These are phyloP conservation scores for Chloebia gouldiae DNA, from an alignment of 2,113 vertebrate genomes.

Conservation along the genomic window DNA sequence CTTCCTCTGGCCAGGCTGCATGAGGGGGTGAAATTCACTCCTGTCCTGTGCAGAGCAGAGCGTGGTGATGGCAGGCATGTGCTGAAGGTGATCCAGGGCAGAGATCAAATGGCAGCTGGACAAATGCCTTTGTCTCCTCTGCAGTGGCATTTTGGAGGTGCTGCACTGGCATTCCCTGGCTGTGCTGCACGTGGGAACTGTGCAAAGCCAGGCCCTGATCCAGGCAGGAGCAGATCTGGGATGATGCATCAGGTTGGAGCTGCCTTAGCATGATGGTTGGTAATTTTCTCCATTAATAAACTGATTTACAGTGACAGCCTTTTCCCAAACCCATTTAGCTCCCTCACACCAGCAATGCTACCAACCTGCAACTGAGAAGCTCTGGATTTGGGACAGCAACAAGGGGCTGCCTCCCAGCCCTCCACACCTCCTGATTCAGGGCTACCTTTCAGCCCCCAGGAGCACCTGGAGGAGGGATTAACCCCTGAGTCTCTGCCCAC, in stretches of 20 bases:
- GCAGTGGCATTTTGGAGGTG: background rate
- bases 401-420: background rate
- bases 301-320: background rate
- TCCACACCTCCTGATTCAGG: background rate
- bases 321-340: background rate
- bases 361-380: background rate
- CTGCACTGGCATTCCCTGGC: background rate
- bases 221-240: background rate
- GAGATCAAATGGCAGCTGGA: background rate
- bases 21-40: fast-evolving
- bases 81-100: background rate
- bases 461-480: background rate
- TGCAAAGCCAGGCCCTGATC: background rate
- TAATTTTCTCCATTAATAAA: background rate
- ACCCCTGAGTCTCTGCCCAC: background rate
- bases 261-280: background rate
- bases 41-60: background rate
- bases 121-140: background rate
- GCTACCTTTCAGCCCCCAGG: background rate
- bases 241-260: background rate
- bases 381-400: background rate
- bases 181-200: background rate
- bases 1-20: background rate
- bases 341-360: background rate
- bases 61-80: fast-evolving